A percentile compares a stretch with the other conserved stretches of the same genome.
These are phyloP conservation scores for Eustalomyia histrio DNA, from an alignment of 2,888 invertebrate genomes.

Conservation along the genomic window DNA sequence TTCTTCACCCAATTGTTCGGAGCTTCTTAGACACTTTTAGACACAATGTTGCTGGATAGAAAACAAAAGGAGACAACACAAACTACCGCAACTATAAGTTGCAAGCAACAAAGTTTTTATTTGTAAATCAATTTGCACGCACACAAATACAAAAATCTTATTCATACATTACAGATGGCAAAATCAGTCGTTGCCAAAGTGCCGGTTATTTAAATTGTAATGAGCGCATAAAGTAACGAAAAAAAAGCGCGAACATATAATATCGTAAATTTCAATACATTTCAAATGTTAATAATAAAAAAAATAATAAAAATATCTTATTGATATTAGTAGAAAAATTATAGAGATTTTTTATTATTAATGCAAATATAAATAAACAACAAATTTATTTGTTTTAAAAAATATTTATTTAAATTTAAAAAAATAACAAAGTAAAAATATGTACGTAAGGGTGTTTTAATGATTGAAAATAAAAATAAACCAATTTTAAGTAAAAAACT, in stretches of 20 bases:
- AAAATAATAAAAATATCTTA: neutral
- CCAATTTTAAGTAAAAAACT: neutral
- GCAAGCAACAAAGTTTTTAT: conserved; percentile 43
- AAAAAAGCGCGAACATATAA: conserved; percentile 11
- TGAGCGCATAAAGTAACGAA: conserved; percentile 44
- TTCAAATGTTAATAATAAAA: conserved; percentile 13
- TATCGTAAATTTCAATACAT: neutral
- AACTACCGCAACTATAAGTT: too few relatives aligned
- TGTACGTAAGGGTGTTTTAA: too few relatives aligned
- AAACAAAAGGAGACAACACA: neutral
- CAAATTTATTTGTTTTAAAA: neutral
- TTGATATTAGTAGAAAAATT: neutral
- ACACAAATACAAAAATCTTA: conserved; percentile 61
- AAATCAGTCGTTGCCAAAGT: conserved; percentile 63
- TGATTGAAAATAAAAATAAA: too few relatives aligned
- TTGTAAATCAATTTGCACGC: conserved; percentile 54
- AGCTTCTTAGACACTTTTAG: neutral
- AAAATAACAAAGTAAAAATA: too few relatives aligned
- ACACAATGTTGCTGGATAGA: conserved; percentile 46
- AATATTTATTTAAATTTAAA: neutral
- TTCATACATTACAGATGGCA: conserved; percentile 61
- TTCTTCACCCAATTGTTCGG: neutral
- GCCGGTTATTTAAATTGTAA: conserved; percentile 62
- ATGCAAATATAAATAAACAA: conserved; percentile 3
- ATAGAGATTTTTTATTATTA: neutral